Percentiles rank a stretch among this genome's conserved stretches.
Conservation (phyloP, 1,140 invertebrate species). For the Mesaphorura yosii region DNA sequence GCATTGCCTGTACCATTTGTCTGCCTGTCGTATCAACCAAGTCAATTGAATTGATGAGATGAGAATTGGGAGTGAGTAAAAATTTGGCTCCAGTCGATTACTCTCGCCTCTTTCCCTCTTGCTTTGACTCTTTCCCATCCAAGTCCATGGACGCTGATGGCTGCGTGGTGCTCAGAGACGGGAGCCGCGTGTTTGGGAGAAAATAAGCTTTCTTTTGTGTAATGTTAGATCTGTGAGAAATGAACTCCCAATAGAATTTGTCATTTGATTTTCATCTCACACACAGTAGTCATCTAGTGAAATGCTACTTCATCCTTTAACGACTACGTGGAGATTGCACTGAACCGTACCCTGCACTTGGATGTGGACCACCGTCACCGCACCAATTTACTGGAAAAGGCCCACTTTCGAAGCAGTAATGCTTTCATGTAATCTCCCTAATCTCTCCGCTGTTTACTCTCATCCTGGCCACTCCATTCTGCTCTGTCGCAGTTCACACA, state of each 20-base stretch:
- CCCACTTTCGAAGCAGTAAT: too few species aligned
- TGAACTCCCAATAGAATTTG: slow-evolving; percentile 32
- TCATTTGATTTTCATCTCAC: slow-evolving; percentile 33
- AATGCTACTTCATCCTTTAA: neutral
- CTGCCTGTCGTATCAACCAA: neutral
- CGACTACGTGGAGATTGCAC: neutral
- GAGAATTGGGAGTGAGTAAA: neutral
- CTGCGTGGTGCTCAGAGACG: neutral
- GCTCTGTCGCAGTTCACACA: too few species aligned
- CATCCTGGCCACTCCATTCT: too few species aligned
- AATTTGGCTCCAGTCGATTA: neutral
- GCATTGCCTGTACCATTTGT: neutral
- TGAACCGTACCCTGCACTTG: too few species aligned
- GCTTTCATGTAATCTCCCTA: too few species aligned
- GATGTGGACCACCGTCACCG: too few species aligned
- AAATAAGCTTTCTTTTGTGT: too few species aligned
- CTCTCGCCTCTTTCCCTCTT: neutral
- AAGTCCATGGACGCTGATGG: neutral
- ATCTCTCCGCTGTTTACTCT: too few species aligned
- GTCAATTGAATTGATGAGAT: neutral
- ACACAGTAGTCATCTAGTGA: too few species aligned
- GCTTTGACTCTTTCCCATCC: neutral
- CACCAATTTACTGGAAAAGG: too few species aligned
- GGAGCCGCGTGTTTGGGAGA: neutral
- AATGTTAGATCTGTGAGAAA: slow-evolving; percentile 32